A percentile compares a stretch with the other conserved stretches of the same genome.
phyloP scores from a whole-genome alignment of 92 coral and sea anemone genomes.

The Parazoanthus atlanticus region DNA sequence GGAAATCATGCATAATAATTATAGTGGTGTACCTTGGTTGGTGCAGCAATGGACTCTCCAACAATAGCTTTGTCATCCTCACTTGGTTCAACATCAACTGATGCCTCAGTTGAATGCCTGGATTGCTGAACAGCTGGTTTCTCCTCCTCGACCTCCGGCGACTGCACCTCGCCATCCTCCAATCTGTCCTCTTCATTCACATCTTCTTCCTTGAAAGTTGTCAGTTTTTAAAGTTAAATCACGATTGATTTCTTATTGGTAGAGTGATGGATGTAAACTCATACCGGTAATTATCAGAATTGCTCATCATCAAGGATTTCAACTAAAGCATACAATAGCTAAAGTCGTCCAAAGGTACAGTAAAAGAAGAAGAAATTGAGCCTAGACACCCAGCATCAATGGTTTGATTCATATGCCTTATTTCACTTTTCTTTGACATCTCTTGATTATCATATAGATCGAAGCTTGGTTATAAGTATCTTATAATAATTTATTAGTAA shows the following conservation, averaged over 20 bases:
- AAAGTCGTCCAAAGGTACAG: too few species aligned
- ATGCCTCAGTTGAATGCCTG: conserved; percentile 38
- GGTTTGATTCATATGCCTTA: too few species aligned
- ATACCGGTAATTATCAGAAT: too few species aligned
- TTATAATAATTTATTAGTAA: too few species aligned
- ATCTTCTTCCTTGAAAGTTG: conserved; percentile 41
- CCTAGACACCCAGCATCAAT: too few species aligned
- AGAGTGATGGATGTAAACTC: background rate
- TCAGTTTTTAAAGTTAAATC: background rate
- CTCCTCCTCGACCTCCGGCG: conserved; percentile 19
- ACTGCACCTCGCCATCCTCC: conserved; percentile 51
- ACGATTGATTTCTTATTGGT: background rate
- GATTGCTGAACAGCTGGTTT: background rate
- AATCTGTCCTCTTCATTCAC: conserved; percentile 50
- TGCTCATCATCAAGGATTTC: too few species aligned
- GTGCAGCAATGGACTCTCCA: conserved; percentile 61
- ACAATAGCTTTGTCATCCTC: conserved; percentile 86
- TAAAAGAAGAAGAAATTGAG: too few species aligned
- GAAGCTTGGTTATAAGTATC: too few species aligned
- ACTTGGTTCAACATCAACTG: conserved; percentile 82
- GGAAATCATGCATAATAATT: background rate
- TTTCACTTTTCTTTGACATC: too few species aligned
- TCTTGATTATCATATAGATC: too few species aligned
- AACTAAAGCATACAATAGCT: background rate
- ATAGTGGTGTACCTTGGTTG: conserved; percentile 25